Evolutionary conservation across 2,888 invertebrate genomes (phyloP).

Genomic region (Drosophila leonis): DNA sequence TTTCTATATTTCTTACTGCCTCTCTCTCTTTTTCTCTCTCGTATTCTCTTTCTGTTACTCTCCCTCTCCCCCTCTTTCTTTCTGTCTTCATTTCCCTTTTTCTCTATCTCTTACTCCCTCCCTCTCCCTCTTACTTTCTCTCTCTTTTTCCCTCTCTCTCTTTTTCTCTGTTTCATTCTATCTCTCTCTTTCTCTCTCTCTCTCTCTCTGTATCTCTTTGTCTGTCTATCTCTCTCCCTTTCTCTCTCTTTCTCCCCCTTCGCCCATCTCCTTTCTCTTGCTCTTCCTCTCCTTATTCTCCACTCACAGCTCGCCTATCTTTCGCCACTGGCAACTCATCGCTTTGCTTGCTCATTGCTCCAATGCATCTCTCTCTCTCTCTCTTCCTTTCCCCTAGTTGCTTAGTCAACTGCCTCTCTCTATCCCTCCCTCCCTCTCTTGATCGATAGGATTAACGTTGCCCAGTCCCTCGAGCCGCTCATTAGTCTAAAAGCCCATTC

Average conservation of each 20-base stretch:
- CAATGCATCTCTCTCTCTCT: not conserved
- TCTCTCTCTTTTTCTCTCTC: not conserved
- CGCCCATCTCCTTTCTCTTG: not conserved
- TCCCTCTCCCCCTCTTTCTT: too few relatives aligned
- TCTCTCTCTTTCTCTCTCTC: not conserved
- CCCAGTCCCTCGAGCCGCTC: slow-evolving; percentile 34
- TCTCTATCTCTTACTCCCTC: not conserved
- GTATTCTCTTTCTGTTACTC: too few relatives aligned
- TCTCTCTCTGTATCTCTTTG: not conserved
- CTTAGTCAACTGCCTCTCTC: not conserved
- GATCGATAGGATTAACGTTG: not conserved
- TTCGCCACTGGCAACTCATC: not conserved
- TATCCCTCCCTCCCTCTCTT: not conserved
- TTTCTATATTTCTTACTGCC: not conserved
- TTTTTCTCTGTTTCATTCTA: not conserved
- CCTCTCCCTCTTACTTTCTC: too few relatives aligned
- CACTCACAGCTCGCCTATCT: not conserved
- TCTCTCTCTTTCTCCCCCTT: not conserved
- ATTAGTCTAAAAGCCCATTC: slow-evolving; percentile 73
- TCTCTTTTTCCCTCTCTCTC: too few relatives aligned
- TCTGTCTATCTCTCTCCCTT: not conserved
- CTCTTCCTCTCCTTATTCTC: not conserved
- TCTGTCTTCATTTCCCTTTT: not conserved
- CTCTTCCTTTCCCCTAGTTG: not conserved
- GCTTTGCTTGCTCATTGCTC: not conserved